Percentiles rank a stretch among this genome's conserved stretches.
phyloP scores from a whole-genome alignment of 2,888 invertebrate species.

The Metalampra italica region DNA sequence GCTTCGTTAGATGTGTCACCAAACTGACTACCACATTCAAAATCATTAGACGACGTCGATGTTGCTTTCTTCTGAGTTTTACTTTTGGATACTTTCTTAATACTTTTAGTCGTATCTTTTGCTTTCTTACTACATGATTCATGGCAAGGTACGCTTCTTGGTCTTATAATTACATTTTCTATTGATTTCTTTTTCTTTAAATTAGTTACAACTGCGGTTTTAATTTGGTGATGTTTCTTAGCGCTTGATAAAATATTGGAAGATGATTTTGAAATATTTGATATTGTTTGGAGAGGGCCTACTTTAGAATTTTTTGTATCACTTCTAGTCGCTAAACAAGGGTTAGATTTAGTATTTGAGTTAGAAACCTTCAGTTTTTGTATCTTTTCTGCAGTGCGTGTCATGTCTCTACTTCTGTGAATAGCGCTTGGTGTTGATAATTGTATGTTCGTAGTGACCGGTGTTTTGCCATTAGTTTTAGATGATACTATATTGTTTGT shows the following conservation, averaged over 20 bases:
- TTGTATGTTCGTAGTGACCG: constrained; percentile 23
- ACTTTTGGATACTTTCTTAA: constrained; percentile 38
- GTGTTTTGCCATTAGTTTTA: constrained; percentile 26
- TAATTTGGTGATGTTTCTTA: constrained; percentile 49
- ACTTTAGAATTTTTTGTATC: constrained; percentile 36
- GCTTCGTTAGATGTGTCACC: constrained; percentile 61
- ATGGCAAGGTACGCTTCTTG: constrained; percentile 56
- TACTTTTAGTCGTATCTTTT: constrained; percentile 40
- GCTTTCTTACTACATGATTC: constrained; percentile 54
- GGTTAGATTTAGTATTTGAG: constrained; percentile 50
- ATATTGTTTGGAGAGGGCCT: constrained; percentile 30
- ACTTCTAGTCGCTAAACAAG: constrained; percentile 39
- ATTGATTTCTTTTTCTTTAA: constrained; percentile 61
- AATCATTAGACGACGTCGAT: constrained; percentile 34
- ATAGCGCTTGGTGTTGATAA: constrained; percentile 32
- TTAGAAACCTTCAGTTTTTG: constrained; percentile 58
- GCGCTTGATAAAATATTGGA: constrained; percentile 40
- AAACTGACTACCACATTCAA: constrained; percentile 52
- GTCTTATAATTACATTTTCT: constrained; percentile 47
- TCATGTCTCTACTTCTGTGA: constrained; percentile 68
- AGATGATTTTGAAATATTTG: constrained; percentile 53
- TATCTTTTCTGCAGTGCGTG: constrained; percentile 66
- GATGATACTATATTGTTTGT: constrained; percentile 19
- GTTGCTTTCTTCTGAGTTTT: constrained; percentile 33
- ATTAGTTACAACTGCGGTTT: constrained; percentile 59